phyloP scores from a whole-genome alignment of 2,113 vertebrate species.

The Neotoma lepida region DNA sequence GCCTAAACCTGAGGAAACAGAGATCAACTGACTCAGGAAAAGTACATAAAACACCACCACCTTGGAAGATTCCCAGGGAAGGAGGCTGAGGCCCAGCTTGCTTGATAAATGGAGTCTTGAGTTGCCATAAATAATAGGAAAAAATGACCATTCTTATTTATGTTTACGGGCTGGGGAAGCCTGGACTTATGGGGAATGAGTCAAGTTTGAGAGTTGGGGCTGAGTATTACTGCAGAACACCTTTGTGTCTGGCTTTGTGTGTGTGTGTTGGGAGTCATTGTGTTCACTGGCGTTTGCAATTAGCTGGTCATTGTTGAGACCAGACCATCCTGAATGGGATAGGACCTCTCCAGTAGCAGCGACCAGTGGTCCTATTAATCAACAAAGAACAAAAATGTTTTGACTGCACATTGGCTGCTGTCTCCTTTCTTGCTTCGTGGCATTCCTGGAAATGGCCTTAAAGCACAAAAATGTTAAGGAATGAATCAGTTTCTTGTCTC shows the following conservation, averaged over 20 bases:
- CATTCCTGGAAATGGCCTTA: constrained; percentile 53
- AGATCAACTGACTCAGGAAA: constrained; percentile 66
- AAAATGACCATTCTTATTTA: constrained; percentile 68
- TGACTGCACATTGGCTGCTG: not conserved
- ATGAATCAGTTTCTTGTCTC: constrained; percentile 16
- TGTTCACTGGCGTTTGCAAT: constrained; percentile 23
- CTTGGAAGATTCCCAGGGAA: constrained; percentile 61
- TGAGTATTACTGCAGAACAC: not conserved
- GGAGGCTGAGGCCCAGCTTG: not conserved
- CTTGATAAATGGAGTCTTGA: constrained; percentile 60
- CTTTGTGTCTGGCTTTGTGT: not conserved
- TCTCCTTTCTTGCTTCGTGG: not conserved
- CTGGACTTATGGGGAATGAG: not conserved
- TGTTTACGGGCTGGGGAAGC: constrained; percentile 27
- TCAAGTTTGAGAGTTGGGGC: constrained; percentile 21
- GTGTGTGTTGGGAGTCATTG: not conserved
- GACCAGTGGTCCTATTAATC: not conserved
- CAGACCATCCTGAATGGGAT: not conserved
- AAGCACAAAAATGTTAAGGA: constrained; percentile 5
- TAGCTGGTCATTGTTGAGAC: not conserved
- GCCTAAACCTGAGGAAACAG: not conserved
- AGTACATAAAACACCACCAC: constrained; percentile 52
- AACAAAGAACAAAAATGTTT: not conserved
- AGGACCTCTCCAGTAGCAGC: not conserved
- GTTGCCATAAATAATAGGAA: constrained; percentile 58